Evolutionary conservation across 2,113 vertebrate genomes (phyloP).

Genomic region (Pangasianodon gigas): DNA sequence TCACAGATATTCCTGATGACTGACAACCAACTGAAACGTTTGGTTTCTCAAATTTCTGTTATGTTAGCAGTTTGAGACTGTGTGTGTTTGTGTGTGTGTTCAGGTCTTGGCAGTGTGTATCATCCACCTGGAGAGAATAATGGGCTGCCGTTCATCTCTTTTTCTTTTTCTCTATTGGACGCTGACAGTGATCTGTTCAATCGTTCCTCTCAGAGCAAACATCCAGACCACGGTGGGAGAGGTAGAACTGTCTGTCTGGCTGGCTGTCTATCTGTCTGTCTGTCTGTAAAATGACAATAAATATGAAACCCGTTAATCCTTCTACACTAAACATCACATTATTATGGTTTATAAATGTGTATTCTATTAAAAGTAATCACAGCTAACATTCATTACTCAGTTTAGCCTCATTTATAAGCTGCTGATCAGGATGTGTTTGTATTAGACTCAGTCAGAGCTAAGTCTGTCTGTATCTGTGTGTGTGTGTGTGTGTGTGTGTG

Average conservation of each 20-base stretch:
- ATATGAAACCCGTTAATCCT: not conserved
- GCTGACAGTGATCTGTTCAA: constrained; percentile 71
- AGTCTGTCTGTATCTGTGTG: not conserved
- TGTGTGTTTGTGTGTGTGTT: constrained; percentile 8
- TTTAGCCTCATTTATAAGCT: not conserved
- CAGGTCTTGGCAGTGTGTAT: constrained; percentile 72
- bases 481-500: not conserved
- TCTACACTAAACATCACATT: not conserved
- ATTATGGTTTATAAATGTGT: not conserved
- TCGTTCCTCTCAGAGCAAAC: constrained; percentile 65
- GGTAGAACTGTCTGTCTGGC: constrained; percentile 63
- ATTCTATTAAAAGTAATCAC: not conserved
- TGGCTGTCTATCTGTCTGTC: constrained; percentile 15
- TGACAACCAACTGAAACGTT: not conserved
- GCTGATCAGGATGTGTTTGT: not conserved
- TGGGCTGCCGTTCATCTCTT: constrained; percentile 77
- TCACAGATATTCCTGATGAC: not conserved
- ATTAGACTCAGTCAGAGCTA: not conserved
- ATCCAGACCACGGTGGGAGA: constrained; percentile 66
- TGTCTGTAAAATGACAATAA: not conserved
- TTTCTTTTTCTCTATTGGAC: constrained; percentile 83
- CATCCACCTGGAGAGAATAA: constrained; percentile 79
- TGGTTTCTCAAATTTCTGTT: not conserved
- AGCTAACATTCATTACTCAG: not conserved
- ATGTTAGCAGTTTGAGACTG: not conserved